Conservation (phyloP, 2,888 invertebrate genomes). For the Caenorhabditis macrosperma region DNA sequence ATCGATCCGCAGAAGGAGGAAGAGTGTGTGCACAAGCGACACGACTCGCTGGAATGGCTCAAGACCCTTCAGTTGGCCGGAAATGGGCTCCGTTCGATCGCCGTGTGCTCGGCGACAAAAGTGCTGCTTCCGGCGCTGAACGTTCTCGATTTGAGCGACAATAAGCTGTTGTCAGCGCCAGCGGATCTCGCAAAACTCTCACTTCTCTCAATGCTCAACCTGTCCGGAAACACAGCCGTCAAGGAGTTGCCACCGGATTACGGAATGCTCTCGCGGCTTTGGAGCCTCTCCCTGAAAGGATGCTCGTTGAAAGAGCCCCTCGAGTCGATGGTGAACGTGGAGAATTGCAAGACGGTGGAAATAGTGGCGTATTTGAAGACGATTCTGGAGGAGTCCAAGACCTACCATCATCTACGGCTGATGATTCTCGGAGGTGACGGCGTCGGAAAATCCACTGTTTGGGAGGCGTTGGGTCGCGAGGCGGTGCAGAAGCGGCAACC, state of each 20-base stretch:
- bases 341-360: conserved; percentile 95
- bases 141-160: conserved; percentile 94
- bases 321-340: conserved; percentile 90
- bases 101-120: conserved; percentile 35
- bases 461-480: conserved; percentile 64
- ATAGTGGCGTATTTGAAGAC: conserved; percentile 91
- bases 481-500: conserved; percentile 61
- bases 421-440: conserved; percentile 85
- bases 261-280: conserved; percentile 85
- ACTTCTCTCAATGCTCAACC: conserved; percentile 93
- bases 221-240: conserved; percentile 86
- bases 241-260: conserved; percentile 90
- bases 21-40: conserved; percentile 81
- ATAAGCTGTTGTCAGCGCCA: conserved; percentile 88
- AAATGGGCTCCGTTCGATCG: conserved; percentile 88
- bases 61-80: conserved; percentile 90
- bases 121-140: conserved; percentile 87
- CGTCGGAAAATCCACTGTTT: conserved; percentile 85
- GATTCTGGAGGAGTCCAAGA: conserved; percentile 86
- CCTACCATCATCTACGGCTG: conserved; percentile 94
- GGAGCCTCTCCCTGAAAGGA: conserved; percentile 94
- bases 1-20: conserved; percentile 56
- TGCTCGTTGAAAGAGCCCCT: conserved; percentile 89
- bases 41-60: conserved; percentile 88
- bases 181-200: conserved; percentile 88